phyloP scores from a whole-genome alignment of 2,888 invertebrate genomes.

The Amphipoea oculea region DNA sequence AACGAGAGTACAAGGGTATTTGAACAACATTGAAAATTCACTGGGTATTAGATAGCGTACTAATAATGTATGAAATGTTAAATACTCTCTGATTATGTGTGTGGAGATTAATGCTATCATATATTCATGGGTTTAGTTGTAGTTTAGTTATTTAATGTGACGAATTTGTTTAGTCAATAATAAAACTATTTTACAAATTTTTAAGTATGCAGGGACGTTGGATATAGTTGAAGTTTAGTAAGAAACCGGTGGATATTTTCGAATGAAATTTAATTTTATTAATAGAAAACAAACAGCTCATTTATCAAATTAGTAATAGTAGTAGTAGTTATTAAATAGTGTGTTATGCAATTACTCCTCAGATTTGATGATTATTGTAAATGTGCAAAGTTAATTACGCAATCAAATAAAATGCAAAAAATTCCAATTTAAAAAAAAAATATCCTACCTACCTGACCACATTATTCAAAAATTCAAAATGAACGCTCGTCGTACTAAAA shows the following conservation, averaged over 20 bases:
- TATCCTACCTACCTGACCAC: constrained; percentile 52
- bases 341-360: too few species aligned
- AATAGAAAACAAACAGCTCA: too few species aligned
- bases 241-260: too few species aligned
- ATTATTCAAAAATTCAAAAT: constrained; percentile 62
- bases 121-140: neutral
- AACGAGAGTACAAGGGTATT: constrained; percentile 38
- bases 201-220: too few species aligned
- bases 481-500: constrained; percentile 51
- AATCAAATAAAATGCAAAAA: constrained; percentile 36
- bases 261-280: too few species aligned
- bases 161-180: neutral
- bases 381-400: neutral
- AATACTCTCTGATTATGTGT: constrained; percentile 21
- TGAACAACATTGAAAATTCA: constrained; percentile 58
- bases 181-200: neutral
- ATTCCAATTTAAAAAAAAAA: constrained; percentile 43
- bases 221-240: too few species aligned
- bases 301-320: too few species aligned
- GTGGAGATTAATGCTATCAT: constrained; percentile 14
- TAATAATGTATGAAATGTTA: constrained; percentile 55
- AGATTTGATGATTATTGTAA: neutral
- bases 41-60: constrained; percentile 34
- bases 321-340: too few species aligned
- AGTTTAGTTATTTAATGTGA: neutral